phyloP scores from a whole-genome alignment of 2,797 vertebrate species.

The Liasis olivaceus region DNA sequence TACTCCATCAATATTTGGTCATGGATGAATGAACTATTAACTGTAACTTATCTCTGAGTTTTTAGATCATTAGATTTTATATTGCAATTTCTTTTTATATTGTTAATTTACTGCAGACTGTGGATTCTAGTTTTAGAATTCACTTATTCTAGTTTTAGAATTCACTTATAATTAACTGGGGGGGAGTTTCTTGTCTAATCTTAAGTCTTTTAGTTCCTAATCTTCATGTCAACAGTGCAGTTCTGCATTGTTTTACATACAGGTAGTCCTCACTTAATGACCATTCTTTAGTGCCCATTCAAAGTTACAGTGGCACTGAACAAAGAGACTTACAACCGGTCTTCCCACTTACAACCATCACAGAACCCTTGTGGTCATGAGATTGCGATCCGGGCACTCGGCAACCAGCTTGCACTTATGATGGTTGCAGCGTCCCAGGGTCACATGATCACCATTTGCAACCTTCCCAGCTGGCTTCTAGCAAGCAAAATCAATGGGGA shows the following conservation, averaged over 20 bases:
- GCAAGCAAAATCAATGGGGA: too few species aligned
- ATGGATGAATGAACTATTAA: neutral
- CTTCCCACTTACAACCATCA: too few species aligned
- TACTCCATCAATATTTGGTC: neutral
- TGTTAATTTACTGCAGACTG: neutral
- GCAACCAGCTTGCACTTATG: too few species aligned
- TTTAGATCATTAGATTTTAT: neutral
- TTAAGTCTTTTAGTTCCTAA: neutral
- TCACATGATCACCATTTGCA: too few species aligned
- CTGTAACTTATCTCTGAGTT: neutral
- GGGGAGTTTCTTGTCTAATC: neutral
- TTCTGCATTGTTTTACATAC: neutral
- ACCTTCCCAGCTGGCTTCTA: too few species aligned
- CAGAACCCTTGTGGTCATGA: too few species aligned
- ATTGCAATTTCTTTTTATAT: neutral
- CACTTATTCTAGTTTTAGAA: neutral
- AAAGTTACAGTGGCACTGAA: too few species aligned
- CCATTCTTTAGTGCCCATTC: too few species aligned
- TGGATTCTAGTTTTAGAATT: neutral
- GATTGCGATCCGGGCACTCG: too few species aligned
- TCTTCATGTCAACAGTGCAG: neutral
- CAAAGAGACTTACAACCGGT: too few species aligned
- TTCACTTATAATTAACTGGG: neutral
- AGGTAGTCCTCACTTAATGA: too few species aligned
- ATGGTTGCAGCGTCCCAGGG: too few species aligned